These are phyloP conservation scores for Oithona nana DNA, from an alignment of 2,888 invertebrate species.

Conservation along the genomic window DNA sequence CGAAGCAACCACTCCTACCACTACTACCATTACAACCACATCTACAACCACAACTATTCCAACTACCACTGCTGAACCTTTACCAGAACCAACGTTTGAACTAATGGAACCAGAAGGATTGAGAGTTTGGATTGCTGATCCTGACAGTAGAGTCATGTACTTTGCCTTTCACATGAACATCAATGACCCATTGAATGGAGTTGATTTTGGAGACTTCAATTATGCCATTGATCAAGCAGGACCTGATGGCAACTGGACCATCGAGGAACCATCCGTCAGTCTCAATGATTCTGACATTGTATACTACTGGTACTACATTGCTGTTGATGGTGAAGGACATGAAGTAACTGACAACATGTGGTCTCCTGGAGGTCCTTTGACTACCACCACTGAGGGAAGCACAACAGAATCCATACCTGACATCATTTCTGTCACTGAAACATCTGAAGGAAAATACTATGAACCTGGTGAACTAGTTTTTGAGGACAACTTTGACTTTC, in stretches of 20 bases:
- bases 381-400: background rate
- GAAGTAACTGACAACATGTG: background rate
- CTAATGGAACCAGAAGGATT: background rate
- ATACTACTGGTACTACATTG: background rate
- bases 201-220: background rate
- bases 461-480: constrained; percentile 33
- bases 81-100: background rate
- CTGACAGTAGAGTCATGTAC: background rate
- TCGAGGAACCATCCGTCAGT: background rate
- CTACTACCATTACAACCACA: background rate
- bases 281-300: background rate
- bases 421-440: background rate
- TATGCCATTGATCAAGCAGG: background rate
- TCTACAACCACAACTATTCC: background rate
- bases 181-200: background rate
- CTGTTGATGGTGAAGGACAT: background rate
- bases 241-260: background rate
- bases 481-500: constrained; percentile 38
- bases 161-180: background rate
- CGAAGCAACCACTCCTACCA: background rate
- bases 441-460: background rate
- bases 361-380: background rate
- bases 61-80: background rate
- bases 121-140: background rate
- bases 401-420: background rate